Evolutionary conservation across 2,888 invertebrate genomes (phyloP).

Genomic region (Spilosoma lubricipeda): DNA sequence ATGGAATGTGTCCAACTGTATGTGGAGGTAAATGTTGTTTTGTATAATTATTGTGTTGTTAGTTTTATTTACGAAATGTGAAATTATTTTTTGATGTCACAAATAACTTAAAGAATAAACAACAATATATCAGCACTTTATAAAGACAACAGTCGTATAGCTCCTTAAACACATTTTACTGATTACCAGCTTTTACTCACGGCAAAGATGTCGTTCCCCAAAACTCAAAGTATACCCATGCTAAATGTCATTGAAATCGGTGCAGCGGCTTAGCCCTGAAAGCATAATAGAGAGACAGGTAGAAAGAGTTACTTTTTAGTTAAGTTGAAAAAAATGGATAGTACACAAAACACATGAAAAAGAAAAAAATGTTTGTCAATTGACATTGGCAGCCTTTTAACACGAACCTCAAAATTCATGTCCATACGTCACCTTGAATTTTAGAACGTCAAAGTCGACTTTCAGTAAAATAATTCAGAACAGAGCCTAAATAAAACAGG

Average conservation of each 20-base stretch:
- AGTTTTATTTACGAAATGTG: not conserved
- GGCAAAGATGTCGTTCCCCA: no score
- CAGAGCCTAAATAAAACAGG: slow-evolving; percentile 41
- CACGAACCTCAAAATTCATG: not conserved
- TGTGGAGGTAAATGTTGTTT: not conserved
- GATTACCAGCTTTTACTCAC: no score
- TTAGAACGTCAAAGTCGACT: slow-evolving; percentile 12
- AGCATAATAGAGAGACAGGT: no score
- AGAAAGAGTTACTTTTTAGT: no score
- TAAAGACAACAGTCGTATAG: not conserved
- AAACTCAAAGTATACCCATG: no score
- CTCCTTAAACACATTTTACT: no score
- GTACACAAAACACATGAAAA: no score
- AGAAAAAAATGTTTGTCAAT: not conserved
- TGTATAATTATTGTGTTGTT: not conserved
- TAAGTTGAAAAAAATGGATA: no score
- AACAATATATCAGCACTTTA: not conserved
- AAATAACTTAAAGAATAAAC: not conserved
- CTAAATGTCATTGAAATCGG: no score
- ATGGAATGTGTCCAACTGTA: not conserved
- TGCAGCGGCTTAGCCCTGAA: no score
- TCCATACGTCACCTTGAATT: slow-evolving; percentile 22
- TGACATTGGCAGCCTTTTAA: slow-evolving; percentile 6
- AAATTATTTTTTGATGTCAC: not conserved
- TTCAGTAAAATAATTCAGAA: slow-evolving; percentile 33